phyloP scores from a whole-genome alignment of 2,888 invertebrate species.

The Plusia festucae region DNA sequence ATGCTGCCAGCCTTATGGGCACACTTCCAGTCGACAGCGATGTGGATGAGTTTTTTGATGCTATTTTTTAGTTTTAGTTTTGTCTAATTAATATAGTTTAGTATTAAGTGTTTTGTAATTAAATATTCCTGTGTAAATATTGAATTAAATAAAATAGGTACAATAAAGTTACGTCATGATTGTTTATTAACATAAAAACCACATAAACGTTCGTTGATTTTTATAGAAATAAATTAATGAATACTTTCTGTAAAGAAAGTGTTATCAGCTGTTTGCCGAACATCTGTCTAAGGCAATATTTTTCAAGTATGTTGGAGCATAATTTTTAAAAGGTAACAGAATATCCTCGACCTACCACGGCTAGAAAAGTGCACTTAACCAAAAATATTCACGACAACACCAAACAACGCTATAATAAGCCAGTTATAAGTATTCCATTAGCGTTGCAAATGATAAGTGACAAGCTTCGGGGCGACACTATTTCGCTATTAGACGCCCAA shows the following conservation, averaged over 20 bases:
- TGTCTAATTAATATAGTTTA: too few species aligned
- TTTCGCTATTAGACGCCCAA: slow-evolving; percentile 66
- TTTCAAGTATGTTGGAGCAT: neutral
- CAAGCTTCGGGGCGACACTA: slow-evolving; percentile 66
- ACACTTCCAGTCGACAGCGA: too few species aligned
- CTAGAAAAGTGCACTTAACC: slow-evolving; percentile 5
- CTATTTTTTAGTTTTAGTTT: too few species aligned
- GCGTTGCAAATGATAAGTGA: slow-evolving; percentile 66
- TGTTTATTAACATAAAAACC: slow-evolving; percentile 4
- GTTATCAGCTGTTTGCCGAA: neutral
- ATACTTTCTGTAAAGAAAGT: neutral
- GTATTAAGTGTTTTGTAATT: too few species aligned
- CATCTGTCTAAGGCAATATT: neutral
- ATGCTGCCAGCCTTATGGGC: too few species aligned
- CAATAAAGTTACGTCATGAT: too few species aligned
- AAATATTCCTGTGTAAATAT: too few species aligned
- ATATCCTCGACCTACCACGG: neutral
- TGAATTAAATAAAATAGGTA: too few species aligned
- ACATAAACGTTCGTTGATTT: too few species aligned
- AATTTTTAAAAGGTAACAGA: neutral
- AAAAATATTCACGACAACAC: slow-evolving; percentile 14
- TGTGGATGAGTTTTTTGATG: too few species aligned
- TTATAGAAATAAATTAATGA: too few species aligned
- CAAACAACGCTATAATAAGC: slow-evolving; percentile 46
- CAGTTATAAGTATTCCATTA: slow-evolving; percentile 63